A percentile compares a stretch with the other conserved stretches of the same genome.
These are phyloP conservation scores for Hephaestus fuliginosus DNA, from an alignment of 2,797 vertebrate species.

Conservation along the genomic window DNA sequence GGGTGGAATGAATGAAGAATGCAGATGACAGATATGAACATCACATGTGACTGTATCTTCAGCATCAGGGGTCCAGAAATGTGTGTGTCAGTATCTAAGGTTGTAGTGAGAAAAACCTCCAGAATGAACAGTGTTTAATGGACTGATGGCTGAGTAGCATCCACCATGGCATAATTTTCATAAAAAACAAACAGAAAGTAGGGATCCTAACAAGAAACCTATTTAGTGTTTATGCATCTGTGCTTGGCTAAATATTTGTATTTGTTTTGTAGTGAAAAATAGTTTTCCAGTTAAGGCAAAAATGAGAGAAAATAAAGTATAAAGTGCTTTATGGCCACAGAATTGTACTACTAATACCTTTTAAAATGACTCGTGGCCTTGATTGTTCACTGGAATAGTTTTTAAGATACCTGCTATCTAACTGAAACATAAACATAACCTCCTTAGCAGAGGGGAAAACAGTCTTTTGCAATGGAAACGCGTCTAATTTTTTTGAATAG, in stretches of 20 bases:
- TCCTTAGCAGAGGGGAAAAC: not conserved
- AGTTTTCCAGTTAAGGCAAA: accelerated
- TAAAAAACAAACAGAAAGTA: too few relatives aligned
- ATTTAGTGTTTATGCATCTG: too few relatives aligned
- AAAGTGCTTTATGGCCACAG: not conserved
- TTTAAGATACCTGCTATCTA: not conserved
- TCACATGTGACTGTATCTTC: not conserved
- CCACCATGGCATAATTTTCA: not conserved
- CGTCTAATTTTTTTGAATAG: not conserved
- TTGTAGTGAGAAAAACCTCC: not conserved
- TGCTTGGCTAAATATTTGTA: too few relatives aligned
- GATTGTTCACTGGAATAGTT: not conserved
- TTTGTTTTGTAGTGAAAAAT: not conserved
- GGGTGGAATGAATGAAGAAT: not conserved
- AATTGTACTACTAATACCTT: not conserved
- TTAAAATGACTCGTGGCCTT: not conserved
- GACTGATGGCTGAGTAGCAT: not conserved
- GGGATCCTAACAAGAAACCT: too few relatives aligned
- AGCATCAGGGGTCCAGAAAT: not conserved
- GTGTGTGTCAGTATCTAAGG: not conserved
- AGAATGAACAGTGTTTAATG: not conserved
- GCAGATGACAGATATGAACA: conserved; percentile 15
- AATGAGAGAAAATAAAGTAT: not conserved
- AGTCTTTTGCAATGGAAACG: not conserved
- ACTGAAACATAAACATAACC: not conserved